Evolutionary conservation across 2,888 invertebrate genomes (phyloP).

Genomic region (Mamestra brassicae): DNA sequence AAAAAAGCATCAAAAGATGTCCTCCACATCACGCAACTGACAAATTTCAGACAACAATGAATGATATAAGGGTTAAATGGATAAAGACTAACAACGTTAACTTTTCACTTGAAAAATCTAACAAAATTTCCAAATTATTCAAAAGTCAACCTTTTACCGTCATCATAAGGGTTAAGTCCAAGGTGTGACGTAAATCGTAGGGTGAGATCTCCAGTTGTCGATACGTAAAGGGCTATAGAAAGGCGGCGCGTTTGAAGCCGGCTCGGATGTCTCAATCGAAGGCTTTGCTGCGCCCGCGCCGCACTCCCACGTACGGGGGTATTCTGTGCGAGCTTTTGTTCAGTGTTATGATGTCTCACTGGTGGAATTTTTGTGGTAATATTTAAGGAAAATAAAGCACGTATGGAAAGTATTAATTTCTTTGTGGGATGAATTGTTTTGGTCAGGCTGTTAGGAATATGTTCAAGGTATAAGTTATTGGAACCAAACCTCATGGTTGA

Average conservation of each 20-base stretch:
- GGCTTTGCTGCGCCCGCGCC: slow-evolving; percentile 82
- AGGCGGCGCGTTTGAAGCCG: slow-evolving; percentile 87
- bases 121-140: slow-evolving; percentile 33
- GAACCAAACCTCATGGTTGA: too few species aligned
- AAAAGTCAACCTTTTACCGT: slow-evolving; percentile 65
- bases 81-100: slow-evolving; percentile 75
- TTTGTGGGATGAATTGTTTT: slow-evolving; percentile 19
- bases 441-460: not conserved
- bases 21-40: slow-evolving; percentile 87
- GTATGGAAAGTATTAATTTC: slow-evolving; percentile 50
- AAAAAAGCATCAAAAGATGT: slow-evolving; percentile 73
- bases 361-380: slow-evolving; percentile 61
- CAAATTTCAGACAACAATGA: slow-evolving; percentile 89
- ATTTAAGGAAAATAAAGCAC: slow-evolving; percentile 57
- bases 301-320: slow-evolving; percentile 77
- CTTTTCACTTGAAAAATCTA: slow-evolving; percentile 31
- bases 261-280: slow-evolving; percentile 89
- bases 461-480: not conserved
- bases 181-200: slow-evolving; percentile 52
- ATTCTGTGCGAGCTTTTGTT: slow-evolving; percentile 72
- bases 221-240: slow-evolving; percentile 85
- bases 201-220: slow-evolving; percentile 73
- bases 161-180: slow-evolving; percentile 36
- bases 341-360: slow-evolving; percentile 70
- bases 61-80: slow-evolving; percentile 88